Conservation (phyloP, 2,888 invertebrate species). For the Trachelus troglodyta region DNA sequence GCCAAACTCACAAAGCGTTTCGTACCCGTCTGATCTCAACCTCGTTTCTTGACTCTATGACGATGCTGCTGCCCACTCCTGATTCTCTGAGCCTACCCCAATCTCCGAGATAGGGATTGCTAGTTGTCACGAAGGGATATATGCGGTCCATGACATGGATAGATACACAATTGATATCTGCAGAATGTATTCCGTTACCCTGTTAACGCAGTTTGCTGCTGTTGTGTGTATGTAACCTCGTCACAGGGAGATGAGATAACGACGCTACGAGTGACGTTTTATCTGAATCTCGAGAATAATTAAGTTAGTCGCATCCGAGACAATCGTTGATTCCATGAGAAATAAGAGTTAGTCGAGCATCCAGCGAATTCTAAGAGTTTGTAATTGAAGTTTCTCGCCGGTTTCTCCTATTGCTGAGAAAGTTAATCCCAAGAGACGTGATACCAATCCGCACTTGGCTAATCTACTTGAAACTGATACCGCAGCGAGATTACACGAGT, state of each 20-base stretch:
- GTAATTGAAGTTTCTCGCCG: conserved; percentile 49
- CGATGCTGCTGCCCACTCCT: background rate
- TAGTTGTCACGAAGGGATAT: background rate
- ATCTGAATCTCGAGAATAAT: background rate
- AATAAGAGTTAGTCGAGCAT: conserved; percentile 41
- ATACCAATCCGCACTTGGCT: conserved; percentile 31
- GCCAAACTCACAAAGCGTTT: background rate
- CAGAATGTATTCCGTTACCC: background rate
- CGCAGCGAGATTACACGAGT: conserved; percentile 46
- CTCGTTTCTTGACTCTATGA: background rate
- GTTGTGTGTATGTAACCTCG: too few relatives aligned
- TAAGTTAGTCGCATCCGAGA: background rate
- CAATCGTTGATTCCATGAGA: background rate
- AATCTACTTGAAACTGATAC: conserved; percentile 38
- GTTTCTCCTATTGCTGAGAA: background rate
- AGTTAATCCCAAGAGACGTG: background rate
- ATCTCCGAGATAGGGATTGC: background rate
- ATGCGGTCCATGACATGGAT: background rate
- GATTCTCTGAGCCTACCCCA: background rate
- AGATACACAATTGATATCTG: background rate
- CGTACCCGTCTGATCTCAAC: background rate
- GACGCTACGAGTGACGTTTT: background rate
- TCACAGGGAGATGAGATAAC: background rate
- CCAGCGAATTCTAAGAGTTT: conserved; percentile 34
- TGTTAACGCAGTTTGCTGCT: background rate